These are phyloP conservation scores for Drosophila testacea DNA, from an alignment of 2,888 invertebrate species.

Conservation along the genomic window DNA sequence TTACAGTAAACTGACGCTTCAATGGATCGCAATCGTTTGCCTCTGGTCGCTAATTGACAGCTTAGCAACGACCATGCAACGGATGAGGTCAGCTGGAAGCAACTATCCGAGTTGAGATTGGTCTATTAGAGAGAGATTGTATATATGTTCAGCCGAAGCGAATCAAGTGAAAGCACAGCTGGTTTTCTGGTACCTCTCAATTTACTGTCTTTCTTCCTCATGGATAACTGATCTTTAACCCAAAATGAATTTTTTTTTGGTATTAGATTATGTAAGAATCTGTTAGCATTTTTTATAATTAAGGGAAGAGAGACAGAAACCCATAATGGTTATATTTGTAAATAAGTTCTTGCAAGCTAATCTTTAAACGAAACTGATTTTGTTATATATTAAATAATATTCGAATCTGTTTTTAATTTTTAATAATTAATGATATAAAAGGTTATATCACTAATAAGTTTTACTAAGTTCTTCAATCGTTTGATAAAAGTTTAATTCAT, in stretches of 20 bases:
- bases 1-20: conserved; percentile 47
- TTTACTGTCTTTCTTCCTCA: not conserved
- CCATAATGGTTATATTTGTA: too few species aligned
- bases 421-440: not conserved
- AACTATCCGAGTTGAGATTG: conserved; percentile 13
- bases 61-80: conserved; percentile 20
- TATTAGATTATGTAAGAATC: not conserved
- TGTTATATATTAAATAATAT: not conserved
- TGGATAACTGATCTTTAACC: conserved; percentile 2
- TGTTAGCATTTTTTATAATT: not conserved
- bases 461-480: too few species aligned
- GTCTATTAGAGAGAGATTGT: conserved; percentile 7
- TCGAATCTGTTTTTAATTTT: not conserved
- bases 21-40: conserved; percentile 42
- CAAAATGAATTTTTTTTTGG: not conserved
- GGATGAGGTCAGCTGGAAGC: conserved; percentile 59
- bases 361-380: not conserved
- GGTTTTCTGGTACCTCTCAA: not conserved
- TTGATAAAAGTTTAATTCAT: too few species aligned
- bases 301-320: not conserved
- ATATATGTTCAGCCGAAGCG: conserved; percentile 1
- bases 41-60: conserved; percentile 50
- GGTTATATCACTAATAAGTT: too few species aligned
- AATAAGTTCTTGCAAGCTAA: too few species aligned
- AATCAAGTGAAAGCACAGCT: conserved; percentile 27